Conservation (phyloP, 2,797 vertebrate species). For the Microchirus variegatus region DNA sequence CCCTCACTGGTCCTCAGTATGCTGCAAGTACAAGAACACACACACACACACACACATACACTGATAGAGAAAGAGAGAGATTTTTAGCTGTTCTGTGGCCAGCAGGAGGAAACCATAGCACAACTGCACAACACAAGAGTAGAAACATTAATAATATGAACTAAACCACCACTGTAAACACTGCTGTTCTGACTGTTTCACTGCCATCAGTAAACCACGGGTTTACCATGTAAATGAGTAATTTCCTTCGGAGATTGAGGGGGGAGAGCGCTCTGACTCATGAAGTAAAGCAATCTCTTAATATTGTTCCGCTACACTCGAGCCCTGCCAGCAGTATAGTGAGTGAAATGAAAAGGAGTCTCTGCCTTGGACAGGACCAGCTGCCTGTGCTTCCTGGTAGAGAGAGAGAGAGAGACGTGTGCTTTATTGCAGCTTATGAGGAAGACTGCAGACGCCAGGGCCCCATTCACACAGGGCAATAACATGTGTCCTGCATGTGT, state of each 20-base stretch:
- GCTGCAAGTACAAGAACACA: too few relatives aligned
- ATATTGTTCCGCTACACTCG: background rate
- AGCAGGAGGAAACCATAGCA: too few relatives aligned
- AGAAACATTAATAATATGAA: conserved; percentile 10
- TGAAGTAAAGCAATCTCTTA: background rate
- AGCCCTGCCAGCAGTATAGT: background rate
- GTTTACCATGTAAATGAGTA: background rate
- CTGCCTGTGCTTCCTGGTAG: background rate
- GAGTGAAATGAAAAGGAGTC: background rate
- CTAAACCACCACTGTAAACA: conserved; percentile 3
- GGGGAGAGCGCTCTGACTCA: background rate
- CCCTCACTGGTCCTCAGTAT: too few relatives aligned
- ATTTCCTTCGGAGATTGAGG: background rate
- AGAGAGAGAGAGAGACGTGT: too few relatives aligned
- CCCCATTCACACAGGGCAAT: too few relatives aligned
- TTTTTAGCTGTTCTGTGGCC: background rate
- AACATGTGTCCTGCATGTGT: too few relatives aligned
- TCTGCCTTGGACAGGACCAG: too few relatives aligned
- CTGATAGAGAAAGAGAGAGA: too few relatives aligned
- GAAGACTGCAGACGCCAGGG: background rate
- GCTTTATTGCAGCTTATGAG: background rate
- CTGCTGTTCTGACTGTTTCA: background rate
- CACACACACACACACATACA: conserved; percentile 4
- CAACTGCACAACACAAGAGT: background rate
- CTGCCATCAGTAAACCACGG: background rate